phyloP scores from a whole-genome alignment of 2,888 invertebrate species.

The Coenonympha arcania region DNA sequence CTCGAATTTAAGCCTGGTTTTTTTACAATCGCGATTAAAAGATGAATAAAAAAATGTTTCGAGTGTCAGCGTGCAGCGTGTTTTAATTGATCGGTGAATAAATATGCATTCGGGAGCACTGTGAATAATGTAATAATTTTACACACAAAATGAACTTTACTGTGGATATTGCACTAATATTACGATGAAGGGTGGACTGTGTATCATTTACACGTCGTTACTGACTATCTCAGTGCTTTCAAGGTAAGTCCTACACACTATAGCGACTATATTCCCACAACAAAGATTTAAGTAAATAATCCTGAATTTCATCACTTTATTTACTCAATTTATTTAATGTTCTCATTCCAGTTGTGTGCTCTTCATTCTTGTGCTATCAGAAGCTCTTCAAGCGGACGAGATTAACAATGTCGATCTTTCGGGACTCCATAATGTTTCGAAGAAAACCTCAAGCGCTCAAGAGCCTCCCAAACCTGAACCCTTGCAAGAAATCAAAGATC shows the following conservation, averaged over 20 bases:
- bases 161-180: constrained; percentile 63
- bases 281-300: neutral
- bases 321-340: too few relatives aligned
- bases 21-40: constrained; percentile 15
- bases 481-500: constrained; percentile 27
- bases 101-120: constrained; percentile 37
- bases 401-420: constrained; percentile 53
- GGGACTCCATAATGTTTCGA: constrained; percentile 63
- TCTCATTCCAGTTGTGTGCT: constrained; percentile 70
- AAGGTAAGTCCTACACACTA: constrained; percentile 57
- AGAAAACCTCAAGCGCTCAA: constrained; percentile 40
- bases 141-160: constrained; percentile 69
- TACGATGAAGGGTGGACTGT: constrained; percentile 77
- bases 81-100: constrained; percentile 37
- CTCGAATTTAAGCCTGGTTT: constrained; percentile 23
- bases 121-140: constrained; percentile 58
- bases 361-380: constrained; percentile 75
- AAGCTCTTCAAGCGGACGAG: constrained; percentile 61
- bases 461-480: constrained; percentile 8
- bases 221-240: constrained; percentile 75
- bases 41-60: constrained; percentile 23
- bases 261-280: neutral
- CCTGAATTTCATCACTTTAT: too few relatives aligned
- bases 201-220: constrained; percentile 75
- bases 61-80: constrained; percentile 27